Base-by-base conservation (phyloP, 2,888 invertebrate genomes). In the Drosophila atripex region DNA sequence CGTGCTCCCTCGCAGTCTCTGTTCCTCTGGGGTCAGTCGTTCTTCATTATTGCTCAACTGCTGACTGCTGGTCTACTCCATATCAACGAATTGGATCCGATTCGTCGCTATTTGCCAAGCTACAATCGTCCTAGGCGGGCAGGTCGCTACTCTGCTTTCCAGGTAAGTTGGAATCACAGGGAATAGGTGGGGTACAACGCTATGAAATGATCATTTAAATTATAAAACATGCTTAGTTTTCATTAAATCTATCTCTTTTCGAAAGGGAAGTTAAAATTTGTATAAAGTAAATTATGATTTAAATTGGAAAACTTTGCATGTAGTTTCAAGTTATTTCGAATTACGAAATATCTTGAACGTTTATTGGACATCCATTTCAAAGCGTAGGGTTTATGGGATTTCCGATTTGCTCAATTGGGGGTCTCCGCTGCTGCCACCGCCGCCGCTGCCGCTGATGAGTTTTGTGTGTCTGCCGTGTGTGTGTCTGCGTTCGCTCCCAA, bases 141-240 rank as follows among this genome's bases (percentile, higher is more conserved):
- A 53, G 97, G 97, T 46, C 93, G 99, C 72, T 99, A 99, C 92
- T 99, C 99, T 0, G 98, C 98, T 23, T 99, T 99, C 92, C 99
- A 99, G 95, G 99, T 97, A 92, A 86, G 88, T 83, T 74, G 16
- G 21, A 49, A 45, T 41, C 11, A 28, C 30, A 38, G 30, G 46
- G 38, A 47, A 32, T 14, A 28, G 6, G 5, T 25, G 45, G 43
- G 21, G 5, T 23, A 43, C 35, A 18, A 38, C 52, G 64, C 46
- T 43, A 52, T 71, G 71, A 71, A 70, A 63, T 71, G 63, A 9
- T 14, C 0, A 18, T 18, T 11, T 1, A 12, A 21, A 47, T 11
- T 25, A 7, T 11, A 49, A 28, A 16, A 16, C 14, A 41, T 8
- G 39, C 16, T 0, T 16, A 16, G 39, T 39, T 39, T 39, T 39